A percentile compares a stretch with the other conserved stretches of the same genome.
phyloP scores from a whole-genome alignment of 2,113 vertebrate genomes.

The Channa maculata region DNA sequence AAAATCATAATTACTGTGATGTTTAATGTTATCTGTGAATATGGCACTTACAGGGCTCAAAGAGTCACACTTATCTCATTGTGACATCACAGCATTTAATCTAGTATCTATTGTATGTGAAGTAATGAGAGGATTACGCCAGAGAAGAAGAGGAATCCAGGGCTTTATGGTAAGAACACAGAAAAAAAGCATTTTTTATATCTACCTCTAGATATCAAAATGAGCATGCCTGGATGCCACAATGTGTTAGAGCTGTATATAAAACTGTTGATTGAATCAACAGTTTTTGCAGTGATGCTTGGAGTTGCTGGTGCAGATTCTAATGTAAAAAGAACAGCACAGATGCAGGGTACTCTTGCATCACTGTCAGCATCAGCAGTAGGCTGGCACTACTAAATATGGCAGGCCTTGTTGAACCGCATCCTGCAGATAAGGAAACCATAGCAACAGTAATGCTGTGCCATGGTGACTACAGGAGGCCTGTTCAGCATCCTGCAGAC shows the following conservation, averaged over 20 bases:
- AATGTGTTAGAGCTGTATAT: not conserved
- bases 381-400: conserved; percentile 69
- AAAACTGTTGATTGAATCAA: not conserved
- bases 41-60: not conserved
- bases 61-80: conserved; percentile 41
- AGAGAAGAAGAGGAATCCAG: not conserved
- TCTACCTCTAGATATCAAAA: not conserved
- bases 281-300: not conserved
- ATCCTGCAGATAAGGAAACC: conserved; percentile 80
- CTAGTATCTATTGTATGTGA: conserved; percentile 36
- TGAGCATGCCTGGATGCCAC: not conserved
- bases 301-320: conserved; percentile 12
- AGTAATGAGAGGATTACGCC: conserved; percentile 49
- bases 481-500: conserved; percentile 43
- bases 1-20: not conserved
- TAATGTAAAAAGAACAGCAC: conserved; percentile 15
- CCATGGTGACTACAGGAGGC: conserved; percentile 69
- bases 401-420: conserved; percentile 75
- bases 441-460: conserved; percentile 81
- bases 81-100: conserved; percentile 52
- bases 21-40: conserved; percentile 17
- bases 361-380: conserved; percentile 57
- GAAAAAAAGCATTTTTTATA: no score
- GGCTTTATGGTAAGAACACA: conserved; percentile 1
- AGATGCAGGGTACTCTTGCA: conserved; percentile 27